Evolutionary conservation across 2,113 vertebrate species (phyloP).

Genomic region (Maccullochella peelii): DNA sequence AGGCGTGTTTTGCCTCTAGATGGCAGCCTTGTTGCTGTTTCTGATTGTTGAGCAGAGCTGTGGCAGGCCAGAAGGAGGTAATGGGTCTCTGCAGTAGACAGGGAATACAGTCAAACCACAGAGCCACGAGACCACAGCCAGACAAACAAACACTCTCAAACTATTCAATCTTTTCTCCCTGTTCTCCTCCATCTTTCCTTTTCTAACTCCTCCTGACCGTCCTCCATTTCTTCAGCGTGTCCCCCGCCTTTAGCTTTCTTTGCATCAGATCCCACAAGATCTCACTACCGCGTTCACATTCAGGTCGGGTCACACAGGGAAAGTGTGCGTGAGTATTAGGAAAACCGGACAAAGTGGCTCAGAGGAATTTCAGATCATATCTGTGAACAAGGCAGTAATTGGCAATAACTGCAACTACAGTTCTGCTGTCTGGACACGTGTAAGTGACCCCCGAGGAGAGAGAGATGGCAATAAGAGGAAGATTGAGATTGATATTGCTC

Average conservation of each 20-base stretch:
- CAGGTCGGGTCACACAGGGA: background rate
- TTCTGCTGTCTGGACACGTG: conserved; percentile 30
- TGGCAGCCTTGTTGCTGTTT: conserved; percentile 65
- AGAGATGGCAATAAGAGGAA: conserved; percentile 34
- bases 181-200: conserved; percentile 29
- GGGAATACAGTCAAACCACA: conserved; percentile 33
- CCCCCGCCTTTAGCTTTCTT: background rate
- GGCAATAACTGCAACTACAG: conserved; percentile 53
- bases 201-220: conserved; percentile 5
- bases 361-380: conserved; percentile 24
- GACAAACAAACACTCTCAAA: conserved; percentile 41
- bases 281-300: conserved; percentile 8
- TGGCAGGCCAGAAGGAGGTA: conserved; percentile 11
- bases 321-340: background rate
- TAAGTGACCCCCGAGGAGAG: conserved; percentile 29
- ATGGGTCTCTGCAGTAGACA: conserved; percentile 43
- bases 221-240: background rate
- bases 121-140: conserved; percentile 38
- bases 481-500: conserved; percentile 60
- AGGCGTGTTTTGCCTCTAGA: conserved; percentile 59
- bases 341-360: conserved; percentile 18
- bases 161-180: conserved; percentile 38
- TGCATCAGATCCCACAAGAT: background rate
- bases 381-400: conserved; percentile 38
- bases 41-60: conserved; percentile 1